Evolutionary conservation across 2,888 invertebrate species (phyloP), one percentile per base, ranked within the genome.

Genomic region (Euplexia lucipara): DNA sequence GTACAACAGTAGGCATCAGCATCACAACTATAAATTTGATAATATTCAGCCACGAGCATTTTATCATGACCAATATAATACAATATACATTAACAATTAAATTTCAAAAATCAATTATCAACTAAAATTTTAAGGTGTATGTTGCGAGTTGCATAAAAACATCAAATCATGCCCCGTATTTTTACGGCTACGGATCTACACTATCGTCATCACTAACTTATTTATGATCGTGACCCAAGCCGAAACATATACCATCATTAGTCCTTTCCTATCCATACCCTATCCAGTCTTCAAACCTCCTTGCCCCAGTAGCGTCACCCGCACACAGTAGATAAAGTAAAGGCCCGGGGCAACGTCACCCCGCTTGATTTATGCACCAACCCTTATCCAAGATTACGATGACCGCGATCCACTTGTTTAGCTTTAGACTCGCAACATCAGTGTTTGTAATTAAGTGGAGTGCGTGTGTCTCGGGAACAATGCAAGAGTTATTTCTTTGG

Each of bases 351-450:
- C 86, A 85, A 79, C 87, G 92, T 93, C 93, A 91, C 92, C 93
- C 91, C 79, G 80, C 89, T 88, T 94, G 95, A 95, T 95, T 95
- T 94, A 95, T 94, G 89, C 85, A 86, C 87, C 90, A 91, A 92
- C 95, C 95, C 94, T 94, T 95, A 95, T 94, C 94, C 95, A 94
- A 95, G 95, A 95, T 95, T 95, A 95, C 93, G 94, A 94, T 95
- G 95, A 95, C 95, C 94, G 91, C 92, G 91, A 92, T 90, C 92
- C 91, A 93, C 91, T 94, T 93, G 92, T 93, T 93, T 93, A 92
- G 92, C 90, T 92, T 91, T 92, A 92, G 92, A 80, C 66, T 81
- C 78, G 76, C 70, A 65, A 83, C 76, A 72, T 78, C 83, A 73
- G 70, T 76, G 78, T 73, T 61, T 88, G 89, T 90, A 81, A 83